Evolutionary conservation across 1,140 invertebrate species (phyloP).

Genomic region (Spodoptera litura): DNA sequence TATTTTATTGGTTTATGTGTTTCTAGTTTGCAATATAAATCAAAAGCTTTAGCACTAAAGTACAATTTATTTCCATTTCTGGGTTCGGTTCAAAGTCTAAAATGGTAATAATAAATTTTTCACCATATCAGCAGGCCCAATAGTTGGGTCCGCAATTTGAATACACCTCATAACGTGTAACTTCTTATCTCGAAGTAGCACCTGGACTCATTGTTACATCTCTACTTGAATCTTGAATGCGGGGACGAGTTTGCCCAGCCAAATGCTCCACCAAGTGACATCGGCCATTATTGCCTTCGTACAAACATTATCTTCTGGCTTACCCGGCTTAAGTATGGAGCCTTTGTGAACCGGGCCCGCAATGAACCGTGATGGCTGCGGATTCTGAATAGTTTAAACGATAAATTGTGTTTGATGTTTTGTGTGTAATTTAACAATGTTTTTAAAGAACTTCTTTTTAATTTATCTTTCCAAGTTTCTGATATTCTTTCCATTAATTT

Average conservation of each 20-base stretch:
- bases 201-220: conserved; percentile 44
- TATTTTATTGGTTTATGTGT: too few species aligned
- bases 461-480: background rate
- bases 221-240: conserved; percentile 48
- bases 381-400: conserved; percentile 51
- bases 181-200: conserved; percentile 13
- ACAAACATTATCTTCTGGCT: conserved; percentile 70
- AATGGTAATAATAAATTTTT: background rate
- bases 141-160: background rate
- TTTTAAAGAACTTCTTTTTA: background rate
- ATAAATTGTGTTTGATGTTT: conserved; percentile 32
- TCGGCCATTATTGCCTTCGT: conserved; percentile 75
- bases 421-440: background rate
- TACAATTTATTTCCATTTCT: too few species aligned
- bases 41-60: too few species aligned
- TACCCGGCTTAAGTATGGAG: conserved; percentile 64
- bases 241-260: conserved; percentile 68
- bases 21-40: too few species aligned
- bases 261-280: conserved; percentile 69
- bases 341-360: conserved; percentile 60
- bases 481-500: background rate
- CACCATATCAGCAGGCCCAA: background rate
- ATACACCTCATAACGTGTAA: conserved; percentile 16
- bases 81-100: background rate
- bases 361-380: conserved; percentile 40